phyloP scores from a whole-genome alignment of 1,140 invertebrate genomes.

The Formica selysi region DNA sequence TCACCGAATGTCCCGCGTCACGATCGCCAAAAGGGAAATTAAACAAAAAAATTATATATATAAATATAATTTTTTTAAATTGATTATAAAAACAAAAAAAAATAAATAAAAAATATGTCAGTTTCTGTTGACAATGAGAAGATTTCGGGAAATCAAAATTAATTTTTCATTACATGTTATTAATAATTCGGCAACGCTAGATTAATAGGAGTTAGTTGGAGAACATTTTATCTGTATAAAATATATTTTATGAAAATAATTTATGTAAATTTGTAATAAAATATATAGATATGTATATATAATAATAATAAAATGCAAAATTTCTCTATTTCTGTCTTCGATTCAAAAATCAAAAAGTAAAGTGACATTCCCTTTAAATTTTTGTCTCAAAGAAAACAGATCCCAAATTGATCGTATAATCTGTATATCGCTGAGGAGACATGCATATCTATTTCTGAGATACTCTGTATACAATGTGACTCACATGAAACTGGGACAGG shows the following conservation, averaged over 20 bases:
- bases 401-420: background rate
- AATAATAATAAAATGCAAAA: background rate
- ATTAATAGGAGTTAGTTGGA: background rate
- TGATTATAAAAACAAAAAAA: background rate
- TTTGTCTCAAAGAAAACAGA: background rate
- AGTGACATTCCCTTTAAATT: background rate
- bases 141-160: background rate
- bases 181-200: background rate
- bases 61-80: background rate
- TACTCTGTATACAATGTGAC: slow-evolving; percentile 6
- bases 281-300: background rate
- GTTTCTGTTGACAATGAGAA: background rate
- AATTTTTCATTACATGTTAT: background rate
- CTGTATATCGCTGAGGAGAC: background rate
- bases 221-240: too few relatives aligned
- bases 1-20: background rate
- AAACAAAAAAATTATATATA: too few relatives aligned
- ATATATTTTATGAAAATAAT: too few relatives aligned
- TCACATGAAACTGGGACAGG: slow-evolving; percentile 36
- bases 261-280: background rate
- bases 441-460: background rate
- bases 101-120: too few relatives aligned
- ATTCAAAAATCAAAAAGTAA: background rate
- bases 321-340: background rate
- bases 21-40: too few relatives aligned